Evolutionary conservation across 2,888 invertebrate genomes (phyloP).

Genomic region (Dorcus parallelipipedus): DNA sequence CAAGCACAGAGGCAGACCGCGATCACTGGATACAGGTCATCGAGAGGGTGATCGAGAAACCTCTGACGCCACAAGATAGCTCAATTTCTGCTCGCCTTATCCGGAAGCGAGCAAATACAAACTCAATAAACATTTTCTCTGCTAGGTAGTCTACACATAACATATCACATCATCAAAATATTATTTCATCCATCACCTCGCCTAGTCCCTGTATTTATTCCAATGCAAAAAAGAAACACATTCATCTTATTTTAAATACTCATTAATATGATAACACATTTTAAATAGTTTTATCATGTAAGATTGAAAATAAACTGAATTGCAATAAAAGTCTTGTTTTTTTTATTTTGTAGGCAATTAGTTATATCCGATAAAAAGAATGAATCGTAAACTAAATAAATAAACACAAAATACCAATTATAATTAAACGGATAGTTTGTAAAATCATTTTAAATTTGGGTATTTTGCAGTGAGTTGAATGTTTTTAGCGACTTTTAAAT

Average conservation of each 20-base stretch:
- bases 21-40: slow-evolving; percentile 78
- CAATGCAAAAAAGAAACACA: slow-evolving; percentile 20
- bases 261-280: slow-evolving; percentile 19
- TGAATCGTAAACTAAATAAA: too few species aligned
- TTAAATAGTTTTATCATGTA: slow-evolving; percentile 20
- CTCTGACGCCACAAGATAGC: slow-evolving; percentile 75
- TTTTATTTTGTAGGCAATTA: too few species aligned
- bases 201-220: slow-evolving; percentile 36
- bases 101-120: slow-evolving; percentile 68
- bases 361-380: too few species aligned
- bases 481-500: too few species aligned
- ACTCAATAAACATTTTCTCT: slow-evolving; percentile 73
- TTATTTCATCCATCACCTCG: slow-evolving; percentile 30
- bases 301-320: background rate
- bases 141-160: slow-evolving; percentile 26
- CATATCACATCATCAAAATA: slow-evolving; percentile 18
- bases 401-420: too few species aligned
- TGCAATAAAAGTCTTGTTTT: background rate
- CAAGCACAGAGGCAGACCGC: slow-evolving; percentile 72
- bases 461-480: too few species aligned
- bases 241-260: slow-evolving; percentile 26
- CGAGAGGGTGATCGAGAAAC: slow-evolving; percentile 69
- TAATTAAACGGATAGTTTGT: too few species aligned
- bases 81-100: slow-evolving; percentile 70
- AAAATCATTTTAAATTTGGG: too few species aligned